phyloP scores from a whole-genome alignment of 2,888 invertebrate species.

The Notodonta ziczac region DNA sequence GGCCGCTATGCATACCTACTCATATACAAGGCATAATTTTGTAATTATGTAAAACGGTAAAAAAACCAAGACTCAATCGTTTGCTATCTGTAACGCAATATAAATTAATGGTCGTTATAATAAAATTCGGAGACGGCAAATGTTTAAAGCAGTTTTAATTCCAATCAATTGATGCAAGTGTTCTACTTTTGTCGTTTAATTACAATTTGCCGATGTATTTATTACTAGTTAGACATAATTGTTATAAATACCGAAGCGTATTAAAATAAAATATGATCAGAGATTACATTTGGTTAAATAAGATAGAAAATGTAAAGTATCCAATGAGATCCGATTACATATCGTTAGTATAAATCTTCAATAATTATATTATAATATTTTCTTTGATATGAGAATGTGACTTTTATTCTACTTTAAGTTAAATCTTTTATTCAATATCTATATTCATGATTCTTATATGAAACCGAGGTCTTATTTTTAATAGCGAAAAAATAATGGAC shows the following conservation, averaged over 20 bases:
- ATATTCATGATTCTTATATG: slow-evolving; percentile 19
- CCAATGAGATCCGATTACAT: slow-evolving; percentile 20
- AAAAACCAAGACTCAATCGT: slow-evolving; percentile 72
- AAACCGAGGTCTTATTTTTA: slow-evolving; percentile 26
- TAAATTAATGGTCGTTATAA: slow-evolving; percentile 76
- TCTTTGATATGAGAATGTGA: slow-evolving; percentile 8
- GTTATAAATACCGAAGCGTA: background rate
- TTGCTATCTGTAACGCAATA: slow-evolving; percentile 79
- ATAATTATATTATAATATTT: slow-evolving; percentile 16
- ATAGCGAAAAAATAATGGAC: slow-evolving; percentile 26
- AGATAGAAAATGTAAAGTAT: slow-evolving; percentile 19
- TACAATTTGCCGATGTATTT: slow-evolving; percentile 53
- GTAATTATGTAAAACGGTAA: slow-evolving; percentile 82
- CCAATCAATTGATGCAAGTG: slow-evolving; percentile 69
- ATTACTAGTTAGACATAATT: slow-evolving; percentile 34
- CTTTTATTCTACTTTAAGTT: slow-evolving; percentile 15
- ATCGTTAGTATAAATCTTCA: slow-evolving; percentile 20
- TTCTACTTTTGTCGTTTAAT: slow-evolving; percentile 70
- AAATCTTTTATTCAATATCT: slow-evolving; percentile 14
- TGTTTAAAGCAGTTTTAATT: slow-evolving; percentile 64
- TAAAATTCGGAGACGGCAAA: slow-evolving; percentile 72
- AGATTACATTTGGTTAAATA: slow-evolving; percentile 23
- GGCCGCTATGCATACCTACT: slow-evolving; percentile 48
- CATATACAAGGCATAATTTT: slow-evolving; percentile 77
- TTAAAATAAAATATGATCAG: background rate